Conservation (phyloP, 2,797 vertebrate species). For the Ptychadena robeensis region DNA sequence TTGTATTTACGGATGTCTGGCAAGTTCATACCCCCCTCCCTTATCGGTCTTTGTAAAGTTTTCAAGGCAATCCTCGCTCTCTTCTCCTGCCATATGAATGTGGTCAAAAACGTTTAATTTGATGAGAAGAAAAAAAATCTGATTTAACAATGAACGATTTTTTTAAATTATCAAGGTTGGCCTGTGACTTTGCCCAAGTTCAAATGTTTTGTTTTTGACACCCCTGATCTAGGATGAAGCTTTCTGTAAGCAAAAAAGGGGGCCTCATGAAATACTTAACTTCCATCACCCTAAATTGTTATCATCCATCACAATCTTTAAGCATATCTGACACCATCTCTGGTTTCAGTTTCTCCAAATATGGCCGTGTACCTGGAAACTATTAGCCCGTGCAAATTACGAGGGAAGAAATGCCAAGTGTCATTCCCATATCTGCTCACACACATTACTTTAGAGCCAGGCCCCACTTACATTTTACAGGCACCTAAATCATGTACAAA, state of each 20-base stretch:
- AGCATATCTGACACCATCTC: constrained; percentile 7
- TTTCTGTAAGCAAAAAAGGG: neutral
- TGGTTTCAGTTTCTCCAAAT: constrained; percentile 19
- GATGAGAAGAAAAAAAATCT: no score
- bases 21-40: no score
- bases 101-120: no score
- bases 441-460: neutral
- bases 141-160: no score
- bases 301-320: neutral
- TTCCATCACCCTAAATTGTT: neutral
- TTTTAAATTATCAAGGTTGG: no score
- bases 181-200: no score
- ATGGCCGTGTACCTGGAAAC: neutral
- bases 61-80: no score
- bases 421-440: neutral
- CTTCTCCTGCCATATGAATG: no score
- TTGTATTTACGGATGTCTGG: no score
- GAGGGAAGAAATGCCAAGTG: neutral
- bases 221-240: neutral
- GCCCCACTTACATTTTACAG: neutral
- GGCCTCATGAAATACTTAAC: neutral
- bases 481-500: neutral
- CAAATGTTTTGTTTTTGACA: no score
- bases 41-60: no score
- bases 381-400: neutral